Conservation (phyloP, 30 jellyfish, hydroid and myxozoan species). For the Aurelia sp. region DNA sequence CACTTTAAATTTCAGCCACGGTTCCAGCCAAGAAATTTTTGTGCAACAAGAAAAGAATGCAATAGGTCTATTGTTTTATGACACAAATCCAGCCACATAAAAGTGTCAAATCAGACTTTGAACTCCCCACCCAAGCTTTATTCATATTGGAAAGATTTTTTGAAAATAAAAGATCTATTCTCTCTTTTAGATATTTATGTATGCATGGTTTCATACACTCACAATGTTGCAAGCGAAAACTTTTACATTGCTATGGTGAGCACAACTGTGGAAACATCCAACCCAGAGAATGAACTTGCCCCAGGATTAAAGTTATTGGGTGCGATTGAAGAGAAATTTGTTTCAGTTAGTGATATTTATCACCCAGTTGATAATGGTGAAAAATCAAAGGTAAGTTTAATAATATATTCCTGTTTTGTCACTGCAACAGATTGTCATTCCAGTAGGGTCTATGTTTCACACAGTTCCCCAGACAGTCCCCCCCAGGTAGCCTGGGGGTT, state of each 20-base stretch:
- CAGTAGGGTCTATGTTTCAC: not conserved
- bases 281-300: constrained; percentile 95
- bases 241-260: constrained; percentile 97
- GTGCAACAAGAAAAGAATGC: too few relatives aligned
- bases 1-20: too few relatives aligned
- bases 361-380: constrained; percentile 96
- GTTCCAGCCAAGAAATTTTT: too few relatives aligned
- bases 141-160: too few relatives aligned
- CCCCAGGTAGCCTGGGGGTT: too few relatives aligned
- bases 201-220: constrained; percentile 82
- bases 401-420: not conserved
- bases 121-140: too few relatives aligned
- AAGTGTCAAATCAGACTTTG: too few relatives aligned
- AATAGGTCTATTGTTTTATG: too few relatives aligned
- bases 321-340: constrained; percentile 89
- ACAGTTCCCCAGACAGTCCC: too few relatives aligned
- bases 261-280: constrained; percentile 95
- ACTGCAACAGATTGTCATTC: not conserved
- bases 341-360: constrained; percentile 83
- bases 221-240: constrained; percentile 82
- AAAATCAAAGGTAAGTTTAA: constrained; percentile 71
- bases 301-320: constrained; percentile 91
- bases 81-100: too few relatives aligned
- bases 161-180: too few relatives aligned
- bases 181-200: constrained; percentile 90